phyloP scores from a whole-genome alignment of 1,140 invertebrate genomes.

The Schlechtendalia chinensis region DNA sequence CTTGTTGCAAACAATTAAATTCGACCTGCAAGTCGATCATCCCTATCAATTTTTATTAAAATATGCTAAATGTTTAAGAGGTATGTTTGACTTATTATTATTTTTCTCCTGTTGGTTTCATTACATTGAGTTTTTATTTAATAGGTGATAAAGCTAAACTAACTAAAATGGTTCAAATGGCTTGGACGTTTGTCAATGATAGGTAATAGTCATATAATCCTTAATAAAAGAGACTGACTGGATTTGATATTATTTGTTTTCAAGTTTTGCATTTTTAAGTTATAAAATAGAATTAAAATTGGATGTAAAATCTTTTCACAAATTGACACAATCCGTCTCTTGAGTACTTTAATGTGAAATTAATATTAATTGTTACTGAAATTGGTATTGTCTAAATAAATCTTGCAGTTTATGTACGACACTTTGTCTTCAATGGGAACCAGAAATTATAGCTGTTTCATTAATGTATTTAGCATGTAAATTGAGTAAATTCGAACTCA shows the following conservation, averaged over 20 bases:
- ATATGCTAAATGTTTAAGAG: slow-evolving; percentile 96
- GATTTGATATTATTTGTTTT: not conserved
- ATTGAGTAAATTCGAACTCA: slow-evolving; percentile 90
- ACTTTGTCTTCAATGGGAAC: slow-evolving; percentile 96
- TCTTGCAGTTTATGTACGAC: slow-evolving; percentile 86
- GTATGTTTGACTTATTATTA: slow-evolving; percentile 56
- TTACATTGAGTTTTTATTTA: slow-evolving; percentile 52
- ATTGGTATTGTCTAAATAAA: slow-evolving; percentile 47
- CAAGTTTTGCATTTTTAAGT: not conserved
- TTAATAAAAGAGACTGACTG: not conserved
- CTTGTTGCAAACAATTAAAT: slow-evolving; percentile 96
- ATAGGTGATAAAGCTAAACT: slow-evolving; percentile 84
- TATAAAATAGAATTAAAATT: not conserved
- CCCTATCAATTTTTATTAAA: slow-evolving; percentile 93
- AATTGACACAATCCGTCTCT: not conserved
- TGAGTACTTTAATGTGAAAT: not conserved
- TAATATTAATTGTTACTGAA: not conserved
- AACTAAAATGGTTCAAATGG: slow-evolving; percentile 98
- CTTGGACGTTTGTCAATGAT: slow-evolving; percentile 99
- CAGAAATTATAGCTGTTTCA: slow-evolving; percentile 97
- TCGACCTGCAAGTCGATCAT: slow-evolving; percentile 97
- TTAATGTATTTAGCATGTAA: slow-evolving; percentile 96
- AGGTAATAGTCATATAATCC: slow-evolving; percentile 62
- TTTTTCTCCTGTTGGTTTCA: slow-evolving; percentile 40
- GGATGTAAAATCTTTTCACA: not conserved